These are phyloP conservation scores for Coenonympha glycerion DNA, from an alignment of 2,888 invertebrate species.

Conservation along the genomic window DNA sequence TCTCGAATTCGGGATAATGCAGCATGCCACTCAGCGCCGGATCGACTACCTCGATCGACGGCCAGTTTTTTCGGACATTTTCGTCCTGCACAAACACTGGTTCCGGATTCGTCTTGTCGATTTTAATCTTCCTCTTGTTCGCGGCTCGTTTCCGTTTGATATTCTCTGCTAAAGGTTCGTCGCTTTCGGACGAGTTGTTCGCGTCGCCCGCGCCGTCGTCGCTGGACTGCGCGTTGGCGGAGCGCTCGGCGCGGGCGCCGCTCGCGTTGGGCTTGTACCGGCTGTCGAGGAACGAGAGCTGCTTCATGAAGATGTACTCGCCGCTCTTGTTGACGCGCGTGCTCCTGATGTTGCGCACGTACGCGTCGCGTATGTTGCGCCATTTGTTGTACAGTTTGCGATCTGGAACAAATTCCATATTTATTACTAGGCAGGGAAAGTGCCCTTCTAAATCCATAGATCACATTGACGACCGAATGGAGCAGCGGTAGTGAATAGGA, in stretches of 20 bases:
- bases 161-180: conserved; percentile 40
- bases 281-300: conserved; percentile 49
- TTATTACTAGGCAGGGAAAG: too few relatives aligned
- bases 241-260: background rate
- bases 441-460: too few relatives aligned
- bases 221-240: conserved; percentile 13
- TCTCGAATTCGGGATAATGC: background rate
- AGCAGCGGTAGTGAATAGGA: too few relatives aligned
- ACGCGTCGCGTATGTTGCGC: conserved; percentile 65
- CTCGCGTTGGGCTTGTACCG: conserved; percentile 37
- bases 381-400: conserved; percentile 58
- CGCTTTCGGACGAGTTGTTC: conserved; percentile 19
- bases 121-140: conserved; percentile 39
- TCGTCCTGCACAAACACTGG: background rate
- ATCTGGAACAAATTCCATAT: too few relatives aligned
- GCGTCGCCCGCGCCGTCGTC: conserved; percentile 39
- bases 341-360: conserved; percentile 48
- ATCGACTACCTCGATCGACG: conserved; percentile 1
- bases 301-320: conserved; percentile 51
- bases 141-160: conserved; percentile 38
- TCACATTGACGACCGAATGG: too few relatives aligned
- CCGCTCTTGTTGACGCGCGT: conserved; percentile 37
- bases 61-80: background rate
- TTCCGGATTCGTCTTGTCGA: conserved; percentile 38
- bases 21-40: background rate